A percentile compares a stretch with the other conserved stretches of the same genome.
phyloP scores from a whole-genome alignment of 2,888 invertebrate species.

The Parasteatoda lunata region DNA sequence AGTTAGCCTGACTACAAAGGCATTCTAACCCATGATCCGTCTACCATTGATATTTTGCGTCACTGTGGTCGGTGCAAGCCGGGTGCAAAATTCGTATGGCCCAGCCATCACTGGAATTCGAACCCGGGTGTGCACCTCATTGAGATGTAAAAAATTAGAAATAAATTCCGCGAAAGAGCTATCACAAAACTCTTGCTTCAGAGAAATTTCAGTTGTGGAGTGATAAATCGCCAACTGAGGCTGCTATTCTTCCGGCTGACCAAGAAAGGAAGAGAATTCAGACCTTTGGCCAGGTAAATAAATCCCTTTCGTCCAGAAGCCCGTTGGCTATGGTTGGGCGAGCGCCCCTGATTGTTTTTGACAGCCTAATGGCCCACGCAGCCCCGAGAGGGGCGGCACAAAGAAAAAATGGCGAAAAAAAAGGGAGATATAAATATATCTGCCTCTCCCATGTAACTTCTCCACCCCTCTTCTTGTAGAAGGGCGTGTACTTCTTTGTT shows the following conservation, averaged over 20 bases:
- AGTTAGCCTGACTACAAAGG: no score
- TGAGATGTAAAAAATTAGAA: no score
- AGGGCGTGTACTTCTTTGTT: not conserved
- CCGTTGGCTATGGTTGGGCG: conserved; percentile 37
- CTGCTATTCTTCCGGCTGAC: conserved; percentile 22
- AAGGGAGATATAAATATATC: conserved; percentile 17
- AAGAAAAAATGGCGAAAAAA: not conserved
- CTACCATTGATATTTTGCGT: no score
- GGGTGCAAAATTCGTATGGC: no score
- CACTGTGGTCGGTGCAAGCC: no score
- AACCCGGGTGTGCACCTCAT: no score
- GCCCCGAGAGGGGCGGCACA: conserved; percentile 23
- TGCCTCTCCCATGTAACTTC: not conserved
- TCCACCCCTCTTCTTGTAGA: not conserved
- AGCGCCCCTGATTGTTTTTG: conserved; percentile 61
- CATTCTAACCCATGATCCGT: no score
- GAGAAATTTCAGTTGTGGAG: not conserved
- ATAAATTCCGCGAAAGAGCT: no score
- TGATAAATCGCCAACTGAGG: conserved; percentile 31
- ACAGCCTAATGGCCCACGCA: conserved; percentile 61
- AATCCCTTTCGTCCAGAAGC: conserved; percentile 47
- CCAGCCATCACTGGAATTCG: no score
- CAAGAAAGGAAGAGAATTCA: conserved; percentile 20
- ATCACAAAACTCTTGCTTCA: no score
- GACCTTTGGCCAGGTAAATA: conserved; percentile 43